phyloP scores from a whole-genome alignment of 2,888 invertebrate genomes.

The Meiosimyza platycephala region DNA sequence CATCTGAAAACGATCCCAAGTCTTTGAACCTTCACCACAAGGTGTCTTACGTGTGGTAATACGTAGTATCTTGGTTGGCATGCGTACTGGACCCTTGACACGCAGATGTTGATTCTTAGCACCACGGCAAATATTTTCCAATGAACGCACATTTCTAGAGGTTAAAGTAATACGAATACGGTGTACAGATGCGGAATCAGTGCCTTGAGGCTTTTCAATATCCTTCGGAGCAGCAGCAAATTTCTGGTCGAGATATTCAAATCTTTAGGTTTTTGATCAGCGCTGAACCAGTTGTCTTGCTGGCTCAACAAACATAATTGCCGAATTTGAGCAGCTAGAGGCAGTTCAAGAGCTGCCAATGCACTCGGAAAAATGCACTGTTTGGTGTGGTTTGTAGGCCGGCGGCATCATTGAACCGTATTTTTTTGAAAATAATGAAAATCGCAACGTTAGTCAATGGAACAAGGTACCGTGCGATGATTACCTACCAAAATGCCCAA shows the following conservation, averaged over 20 bases:
- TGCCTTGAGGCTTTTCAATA: slow-evolving; percentile 84
- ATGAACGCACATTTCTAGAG: slow-evolving; percentile 94
- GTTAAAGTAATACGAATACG: slow-evolving; percentile 98
- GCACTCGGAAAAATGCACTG: too few relatives aligned
- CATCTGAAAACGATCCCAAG: slow-evolving; percentile 99
- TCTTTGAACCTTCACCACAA: slow-evolving; percentile 99
- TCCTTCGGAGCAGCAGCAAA: slow-evolving; percentile 75
- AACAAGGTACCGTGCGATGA: too few relatives aligned
- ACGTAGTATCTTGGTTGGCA: slow-evolving; percentile 97
- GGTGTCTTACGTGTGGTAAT: slow-evolving; percentile 99
- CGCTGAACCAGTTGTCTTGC: slow-evolving; percentile 83
- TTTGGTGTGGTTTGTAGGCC: too few relatives aligned
- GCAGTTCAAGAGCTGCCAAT: too few relatives aligned
- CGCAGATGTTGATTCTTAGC: slow-evolving; percentile 97
- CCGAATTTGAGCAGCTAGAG: too few relatives aligned
- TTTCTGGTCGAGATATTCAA: slow-evolving; percentile 87
- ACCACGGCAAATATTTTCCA: slow-evolving; percentile 97
- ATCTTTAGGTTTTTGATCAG: slow-evolving; percentile 79
- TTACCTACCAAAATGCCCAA: too few relatives aligned
- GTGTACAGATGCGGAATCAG: slow-evolving; percentile 90
- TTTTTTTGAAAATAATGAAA: too few relatives aligned
- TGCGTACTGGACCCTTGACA: slow-evolving; percentile 98
- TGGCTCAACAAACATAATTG: slow-evolving; percentile 29
- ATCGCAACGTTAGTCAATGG: too few relatives aligned
- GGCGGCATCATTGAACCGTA: too few relatives aligned